Percentiles rank a stretch among this genome's conserved stretches.
These are phyloP conservation scores for Conchocele bisecta DNA, from an alignment of 2,888 invertebrate genomes.

Conservation along the genomic window DNA sequence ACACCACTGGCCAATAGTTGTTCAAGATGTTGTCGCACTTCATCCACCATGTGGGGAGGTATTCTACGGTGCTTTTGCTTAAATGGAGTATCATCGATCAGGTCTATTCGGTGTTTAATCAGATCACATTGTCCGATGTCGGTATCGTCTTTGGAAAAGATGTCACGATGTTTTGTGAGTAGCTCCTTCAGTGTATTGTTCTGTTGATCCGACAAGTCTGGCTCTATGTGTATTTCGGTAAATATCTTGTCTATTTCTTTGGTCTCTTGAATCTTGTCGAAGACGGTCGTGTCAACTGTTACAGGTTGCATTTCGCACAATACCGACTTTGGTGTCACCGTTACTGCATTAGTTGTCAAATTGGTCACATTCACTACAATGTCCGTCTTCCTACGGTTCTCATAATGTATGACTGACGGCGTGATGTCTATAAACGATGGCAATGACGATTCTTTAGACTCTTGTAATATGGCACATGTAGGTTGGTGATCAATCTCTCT, in stretches of 20 bases:
- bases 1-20: conserved; percentile 43
- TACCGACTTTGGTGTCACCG: background rate
- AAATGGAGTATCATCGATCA: conserved; percentile 41
- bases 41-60: conserved; percentile 45
- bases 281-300: background rate
- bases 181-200: background rate
- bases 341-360: background rate
- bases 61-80: conserved; percentile 45
- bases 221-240: background rate
- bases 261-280: background rate
- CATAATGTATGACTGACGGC: conserved; percentile 8
- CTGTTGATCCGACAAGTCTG: background rate
- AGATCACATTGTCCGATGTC: conserved; percentile 8
- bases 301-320: conserved; percentile 2
- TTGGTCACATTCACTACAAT: background rate
- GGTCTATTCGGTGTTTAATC: conserved; percentile 34
- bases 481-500: conserved; percentile 14
- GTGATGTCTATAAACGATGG: too few relatives aligned
- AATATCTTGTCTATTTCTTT: background rate
- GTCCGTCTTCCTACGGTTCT: background rate
- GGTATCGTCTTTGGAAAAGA: conserved; percentile 1
- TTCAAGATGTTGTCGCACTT: too few relatives aligned
- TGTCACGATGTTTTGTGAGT: background rate
- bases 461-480: too few relatives aligned
- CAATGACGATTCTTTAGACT: too few relatives aligned